Evolutionary conservation across 2,888 invertebrate genomes (phyloP), one percentile per base, ranked within the genome.

Genomic region (Diaprepes abbreviatus): DNA sequence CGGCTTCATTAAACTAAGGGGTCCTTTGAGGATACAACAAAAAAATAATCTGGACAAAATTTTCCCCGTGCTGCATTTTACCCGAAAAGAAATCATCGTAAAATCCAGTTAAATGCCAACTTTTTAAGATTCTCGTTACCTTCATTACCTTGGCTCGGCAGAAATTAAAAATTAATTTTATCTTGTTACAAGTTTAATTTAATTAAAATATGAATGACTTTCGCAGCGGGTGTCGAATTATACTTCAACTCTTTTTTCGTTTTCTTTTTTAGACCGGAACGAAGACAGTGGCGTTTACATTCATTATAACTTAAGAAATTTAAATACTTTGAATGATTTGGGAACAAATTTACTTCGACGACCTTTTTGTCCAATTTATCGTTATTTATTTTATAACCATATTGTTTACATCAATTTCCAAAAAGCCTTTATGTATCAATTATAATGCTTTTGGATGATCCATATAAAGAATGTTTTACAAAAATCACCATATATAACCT

Each of bases 101-200:
- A 80, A 79, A 77, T 74, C 74, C 70, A 72, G 74, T 74, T 76
- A 75, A 78, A 77, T 75, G 79, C 77, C 75, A 72, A 76, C 76
- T 80, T 79, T 79, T 77, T 77, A 78, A 76, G 74, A 77, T 70
- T 76, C 77, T 73, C 75, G 71, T 74, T 67, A 76, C 77, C 78
- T 79, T 78, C 77, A 79, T 79, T 80, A 78, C 78, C 78, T 80
- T 68, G 75, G 78, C 78, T 77, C 77, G 78, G 78, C 78, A 76
- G 75, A 81, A 84, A 84, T 84, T 84, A 84, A 84, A 84, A 84
- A 84, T 84, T 84, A 84, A 84, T 84, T 83, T 84, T 81, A 81
- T 82, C 82, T 82, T 79, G 79, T 82, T 80, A 83, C 83, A 83
- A 82, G 80, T 82, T 84, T 84, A 84, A 83, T 83, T 84, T 82